Base-by-base conservation (phyloP, 2,888 invertebrate genomes). In the Cheilosia soror region DNA sequence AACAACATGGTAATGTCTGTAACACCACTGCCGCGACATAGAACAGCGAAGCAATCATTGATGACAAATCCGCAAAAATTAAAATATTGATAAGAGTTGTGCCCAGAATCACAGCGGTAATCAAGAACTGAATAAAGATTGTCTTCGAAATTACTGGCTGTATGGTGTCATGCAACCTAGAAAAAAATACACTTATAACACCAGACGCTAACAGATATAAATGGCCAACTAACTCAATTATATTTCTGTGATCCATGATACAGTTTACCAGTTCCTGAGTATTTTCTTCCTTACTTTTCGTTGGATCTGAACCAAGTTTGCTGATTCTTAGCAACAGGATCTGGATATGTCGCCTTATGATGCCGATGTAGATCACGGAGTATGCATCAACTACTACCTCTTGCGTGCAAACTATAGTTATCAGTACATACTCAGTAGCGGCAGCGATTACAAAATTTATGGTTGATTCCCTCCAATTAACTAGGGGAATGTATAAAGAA, bases 81-180 rank as follows among this genome's bases (percentile, higher is more conserved):
- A 88, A 75, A 25, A 89, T 87, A 9, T 89, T 89, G 13, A 88
- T 88, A 65, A 88, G 63, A 5, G 88, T 88, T 11, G 77, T 85
- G 62, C 89, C 85, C 42, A 88, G 63, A 9, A 89, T 87, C 9
- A 73, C 76, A 25, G 88, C 88, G 2, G 88, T 87, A 9, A 88
- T 86, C 9, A 88, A 20, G 66, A 89, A 89, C 83, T 88, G 88
- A 1, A 88, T 80, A 40, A 89, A 89, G 2, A 89, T 87, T 29
- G 89, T 89, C 4, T 72, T 65, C 42, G 89, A 89, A 49, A 89
- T 88, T 7, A 87, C 72, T 1, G 87, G 77, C 4, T 75, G 63
- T 0, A 88, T 71, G 33, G 62, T 69, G 7, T 68, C 44, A 0
- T 66, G 76, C 0, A 85, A 25, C 7, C 87, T 87, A 33, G 1